Base-by-base conservation (phyloP, 2,113 vertebrate species). In the Gymnocephalus cernua region DNA sequence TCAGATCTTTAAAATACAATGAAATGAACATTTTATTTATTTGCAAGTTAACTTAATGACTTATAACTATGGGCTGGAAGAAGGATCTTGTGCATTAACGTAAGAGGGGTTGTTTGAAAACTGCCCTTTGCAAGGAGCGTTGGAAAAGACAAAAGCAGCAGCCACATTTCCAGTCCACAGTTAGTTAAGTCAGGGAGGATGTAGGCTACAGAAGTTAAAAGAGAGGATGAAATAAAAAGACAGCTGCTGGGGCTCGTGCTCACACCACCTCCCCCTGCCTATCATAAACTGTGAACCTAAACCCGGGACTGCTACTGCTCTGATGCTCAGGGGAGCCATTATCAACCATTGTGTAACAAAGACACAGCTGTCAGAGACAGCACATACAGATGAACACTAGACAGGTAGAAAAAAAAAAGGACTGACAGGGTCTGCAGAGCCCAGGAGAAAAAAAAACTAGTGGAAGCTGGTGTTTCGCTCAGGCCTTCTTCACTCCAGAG, bases 231-330 rank as follows among this genome's bases (percentile, higher is more conserved):
- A 32, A 54, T 47, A 32, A 74, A 58, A 70, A 44, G 48, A 47
- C 81, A 86, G 84, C 81, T 84, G 87, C 73, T 73, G 59, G 27
- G 23, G 21, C 74, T 57, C 32, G 16, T 23, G 51, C 32, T 59
- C 53, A 1, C n/a, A n/a, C 27, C 35, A 38, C 63, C 54, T 14
- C 23, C 25, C 3, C 41, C 67, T 23, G 14, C n/a, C 48, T 53
- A 73, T 66, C 54, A 50, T 53, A 74, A 29, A 44, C 67, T 44
- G 11, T n/a, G n/a, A 54, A 29, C n/a, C 56, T 50, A 35, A 63
- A 9, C 50, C 71, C 51, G 29, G 29, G 38, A 10, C 71, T 38
- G 47, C 45, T 61, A 14, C 84, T 68, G 70, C 44, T 70, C 13
- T 44, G 47, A 72, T 61, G 71, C 56, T 62, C 70, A 16, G 79